Conservation (phyloP, 2,113 vertebrate species). For the Orycteropus afer region DNA sequence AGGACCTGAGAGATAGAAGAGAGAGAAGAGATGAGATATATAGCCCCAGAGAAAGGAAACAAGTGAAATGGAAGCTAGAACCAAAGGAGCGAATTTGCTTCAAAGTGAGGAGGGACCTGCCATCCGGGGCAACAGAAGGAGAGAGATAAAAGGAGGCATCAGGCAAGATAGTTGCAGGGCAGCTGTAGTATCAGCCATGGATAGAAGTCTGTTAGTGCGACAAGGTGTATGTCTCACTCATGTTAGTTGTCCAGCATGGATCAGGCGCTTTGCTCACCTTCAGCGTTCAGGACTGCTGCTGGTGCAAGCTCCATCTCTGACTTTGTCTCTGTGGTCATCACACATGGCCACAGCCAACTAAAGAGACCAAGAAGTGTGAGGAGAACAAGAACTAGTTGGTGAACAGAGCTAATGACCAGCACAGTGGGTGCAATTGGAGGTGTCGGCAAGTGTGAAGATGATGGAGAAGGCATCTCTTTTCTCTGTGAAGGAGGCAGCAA, state of each 20-base stretch:
- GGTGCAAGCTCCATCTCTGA: background rate
- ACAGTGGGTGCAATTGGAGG: background rate
- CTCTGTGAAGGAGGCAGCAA: background rate
- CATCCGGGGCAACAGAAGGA: background rate
- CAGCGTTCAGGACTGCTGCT: too few relatives aligned
- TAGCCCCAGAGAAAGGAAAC: background rate
- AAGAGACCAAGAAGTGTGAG: background rate
- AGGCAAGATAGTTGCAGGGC: background rate
- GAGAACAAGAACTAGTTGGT: background rate
- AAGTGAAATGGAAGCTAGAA: background rate
- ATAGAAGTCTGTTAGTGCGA: background rate
- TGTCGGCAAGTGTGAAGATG: background rate
- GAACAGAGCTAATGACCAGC: background rate
- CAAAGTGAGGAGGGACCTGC: background rate
- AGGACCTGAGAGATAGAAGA: background rate
- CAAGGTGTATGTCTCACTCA: background rate
- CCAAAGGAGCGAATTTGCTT: background rate
- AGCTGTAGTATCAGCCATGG: background rate
- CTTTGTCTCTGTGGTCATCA: background rate
- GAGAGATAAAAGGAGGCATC: background rate
- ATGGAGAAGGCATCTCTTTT: background rate
- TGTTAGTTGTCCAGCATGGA: accelerated
- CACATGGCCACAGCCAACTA: background rate
- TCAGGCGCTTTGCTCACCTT: background rate
- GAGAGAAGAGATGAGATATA: background rate